phyloP scores from a whole-genome alignment of 2,888 invertebrate species.

The Cheilosia vernalis region DNA sequence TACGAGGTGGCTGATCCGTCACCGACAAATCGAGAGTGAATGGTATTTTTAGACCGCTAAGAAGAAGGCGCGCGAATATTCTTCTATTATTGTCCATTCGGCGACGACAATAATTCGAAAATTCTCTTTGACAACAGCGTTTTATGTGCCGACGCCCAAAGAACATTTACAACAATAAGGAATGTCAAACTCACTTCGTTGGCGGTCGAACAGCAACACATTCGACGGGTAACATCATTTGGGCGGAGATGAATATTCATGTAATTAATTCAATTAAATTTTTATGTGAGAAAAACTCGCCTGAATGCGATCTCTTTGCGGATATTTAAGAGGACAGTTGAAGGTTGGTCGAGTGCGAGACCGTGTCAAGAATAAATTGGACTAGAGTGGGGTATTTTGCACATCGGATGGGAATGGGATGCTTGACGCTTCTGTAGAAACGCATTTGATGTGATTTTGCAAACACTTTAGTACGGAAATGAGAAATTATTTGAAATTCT shows the following conservation, averaged over 20 bases:
- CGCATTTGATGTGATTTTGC: no score
- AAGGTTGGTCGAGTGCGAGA: slow-evolving; percentile 7
- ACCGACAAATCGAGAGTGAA: slow-evolving; percentile 54
- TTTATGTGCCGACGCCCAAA: background rate
- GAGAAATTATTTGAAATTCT: no score
- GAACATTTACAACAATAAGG: slow-evolving; percentile 52
- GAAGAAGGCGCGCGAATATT: slow-evolving; percentile 2
- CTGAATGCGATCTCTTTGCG: slow-evolving; percentile 7
- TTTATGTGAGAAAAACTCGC: slow-evolving; percentile 9
- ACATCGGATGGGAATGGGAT: no score
- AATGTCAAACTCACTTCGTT: slow-evolving; percentile 57
- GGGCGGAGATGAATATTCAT: slow-evolving; percentile 54
- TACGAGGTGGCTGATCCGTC: slow-evolving; percentile 67
- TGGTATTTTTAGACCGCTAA: slow-evolving; percentile 54
- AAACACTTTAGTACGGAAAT: no score
- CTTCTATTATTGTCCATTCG: slow-evolving; percentile 52
- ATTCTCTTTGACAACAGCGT: slow-evolving; percentile 15
- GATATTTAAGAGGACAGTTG: background rate
- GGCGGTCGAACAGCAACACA: slow-evolving; percentile 39
- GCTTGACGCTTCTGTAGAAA: no score
- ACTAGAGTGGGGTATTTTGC: no score
- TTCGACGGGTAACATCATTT: slow-evolving; percentile 39
- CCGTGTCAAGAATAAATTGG: no score
- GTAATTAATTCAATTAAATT: slow-evolving; percentile 56
- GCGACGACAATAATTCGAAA: slow-evolving; percentile 32